Evolutionary conservation across 2,888 invertebrate genomes (phyloP), one percentile per base, ranked within the genome.

Genomic region (Temnothorax unifasciatus): DNA sequence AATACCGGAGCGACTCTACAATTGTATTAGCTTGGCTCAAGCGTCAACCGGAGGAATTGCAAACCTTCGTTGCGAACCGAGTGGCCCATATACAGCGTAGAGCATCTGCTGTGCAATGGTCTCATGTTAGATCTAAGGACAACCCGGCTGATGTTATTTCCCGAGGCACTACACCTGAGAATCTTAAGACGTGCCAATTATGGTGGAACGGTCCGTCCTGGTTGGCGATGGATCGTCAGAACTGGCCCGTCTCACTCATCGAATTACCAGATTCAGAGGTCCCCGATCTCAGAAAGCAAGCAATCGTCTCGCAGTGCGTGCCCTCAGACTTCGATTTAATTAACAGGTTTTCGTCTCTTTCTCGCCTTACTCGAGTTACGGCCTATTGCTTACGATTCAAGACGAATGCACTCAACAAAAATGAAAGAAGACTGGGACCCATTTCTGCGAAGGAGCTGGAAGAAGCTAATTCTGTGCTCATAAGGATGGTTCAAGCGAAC

Each of bases 181-280:
- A 1, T 1, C 21, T 64, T 1, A 21, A 41, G 6, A 5, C 13
- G 0, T 13, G 1, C 1, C 8, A 11, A 8, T 13, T 64, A 1
- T 64, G 21, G 13, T 64, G 64, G 41, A 6, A 9, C 0, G 41
- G 41, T 13, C 41, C 64, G 11, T 0, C 34, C 4, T 63, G 41
- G 41, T 0, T 64, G 11, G 0, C 6, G 0, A 21, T 13, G 4
- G 63, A n/a, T 3, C 11, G 34, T 8, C 18, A 2, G 2, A 0
- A 4, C 0, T 63, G n/a, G 38, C 38, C 63, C 3, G 2, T 13
- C 1, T 1, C 1, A 29, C 41, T 21, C 2, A 6, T 0, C 6
- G 38, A 29, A 29, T 8, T 38, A 8, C 6, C 13, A 9, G 21
- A 57, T 0, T 0, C 21, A 0, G 1, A 29, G 6, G 2, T 64